phyloP scores from a whole-genome alignment of 2,888 invertebrate genomes.

The Pyrrhia umbra region DNA sequence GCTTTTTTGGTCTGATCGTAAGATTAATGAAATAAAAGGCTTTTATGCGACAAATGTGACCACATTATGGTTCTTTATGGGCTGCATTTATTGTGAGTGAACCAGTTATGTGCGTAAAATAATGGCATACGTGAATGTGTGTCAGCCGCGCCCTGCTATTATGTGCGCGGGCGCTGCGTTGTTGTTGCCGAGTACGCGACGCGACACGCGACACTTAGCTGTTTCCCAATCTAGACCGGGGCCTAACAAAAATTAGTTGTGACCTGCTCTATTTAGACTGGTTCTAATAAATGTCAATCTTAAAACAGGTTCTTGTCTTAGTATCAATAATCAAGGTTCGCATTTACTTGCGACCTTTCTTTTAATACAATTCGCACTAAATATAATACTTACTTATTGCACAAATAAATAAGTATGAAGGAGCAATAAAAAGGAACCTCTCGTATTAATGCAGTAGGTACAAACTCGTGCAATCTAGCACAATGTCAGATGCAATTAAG shows the following conservation, averaged over 20 bases:
- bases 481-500: conserved; percentile 40
- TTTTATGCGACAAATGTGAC: conserved; percentile 27
- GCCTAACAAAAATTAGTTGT: conserved; percentile 63
- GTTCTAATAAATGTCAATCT: conserved; percentile 62
- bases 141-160: conserved; percentile 72
- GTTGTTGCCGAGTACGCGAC: conserved; percentile 24
- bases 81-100: conserved; percentile 52
- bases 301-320: conserved; percentile 43
- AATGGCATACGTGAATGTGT: conserved; percentile 68
- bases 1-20: conserved; percentile 38
- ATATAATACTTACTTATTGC: conserved; percentile 17
- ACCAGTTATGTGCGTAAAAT: conserved; percentile 63
- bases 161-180: conserved; percentile 54
- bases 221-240: conserved; percentile 71
- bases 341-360: conserved; percentile 50
- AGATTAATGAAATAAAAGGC: conserved; percentile 16
- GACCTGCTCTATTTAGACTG: conserved; percentile 60
- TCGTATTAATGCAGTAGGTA: background rate
- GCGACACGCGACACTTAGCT: conserved; percentile 35
- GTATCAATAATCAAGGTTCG: conserved; percentile 56
- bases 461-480: conserved; percentile 18
- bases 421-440: conserved; percentile 3
- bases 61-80: conserved; percentile 21
- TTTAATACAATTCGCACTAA: conserved; percentile 19
- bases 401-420: conserved; percentile 10